Evolutionary conservation across 2,888 invertebrate genomes (phyloP).

Genomic region (Hypolimnas misippus): DNA sequence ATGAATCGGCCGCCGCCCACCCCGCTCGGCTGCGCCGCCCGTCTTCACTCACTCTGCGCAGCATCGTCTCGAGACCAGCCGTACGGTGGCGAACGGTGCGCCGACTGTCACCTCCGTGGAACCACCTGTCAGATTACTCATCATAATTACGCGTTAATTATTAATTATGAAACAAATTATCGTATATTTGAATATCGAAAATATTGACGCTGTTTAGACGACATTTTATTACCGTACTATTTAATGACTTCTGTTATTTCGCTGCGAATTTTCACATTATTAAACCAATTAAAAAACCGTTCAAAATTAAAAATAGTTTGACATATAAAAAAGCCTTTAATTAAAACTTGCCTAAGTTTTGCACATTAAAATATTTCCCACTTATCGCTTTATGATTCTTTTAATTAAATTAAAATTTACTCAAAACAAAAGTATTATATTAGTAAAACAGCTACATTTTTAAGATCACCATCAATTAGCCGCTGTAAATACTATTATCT

Average conservation of each 20-base stretch:
- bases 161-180: not conserved
- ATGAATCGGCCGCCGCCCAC: constrained; percentile 70
- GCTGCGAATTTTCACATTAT: too few species aligned
- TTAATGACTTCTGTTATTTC: not conserved
- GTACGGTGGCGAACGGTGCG: constrained; percentile 39
- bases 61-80: not conserved
- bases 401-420: too few species aligned
- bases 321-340: too few species aligned
- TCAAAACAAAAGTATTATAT: too few species aligned
- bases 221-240: not conserved
- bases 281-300: too few species aligned
- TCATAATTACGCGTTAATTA: not conserved
- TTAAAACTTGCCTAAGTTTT: too few species aligned
- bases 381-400: too few species aligned
- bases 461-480: not conserved
- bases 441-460: too few species aligned
- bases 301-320: too few species aligned
- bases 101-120: constrained; percentile 19
- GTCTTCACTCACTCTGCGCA: constrained; percentile 45
- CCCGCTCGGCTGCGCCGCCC: constrained; percentile 45
- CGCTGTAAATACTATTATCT: not conserved
- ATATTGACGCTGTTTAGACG: not conserved
- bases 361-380: too few species aligned
- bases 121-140: constrained; percentile 32
- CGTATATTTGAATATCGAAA: not conserved